Conservation (phyloP, 1,140 invertebrate species). For the Ips typographus region DNA sequence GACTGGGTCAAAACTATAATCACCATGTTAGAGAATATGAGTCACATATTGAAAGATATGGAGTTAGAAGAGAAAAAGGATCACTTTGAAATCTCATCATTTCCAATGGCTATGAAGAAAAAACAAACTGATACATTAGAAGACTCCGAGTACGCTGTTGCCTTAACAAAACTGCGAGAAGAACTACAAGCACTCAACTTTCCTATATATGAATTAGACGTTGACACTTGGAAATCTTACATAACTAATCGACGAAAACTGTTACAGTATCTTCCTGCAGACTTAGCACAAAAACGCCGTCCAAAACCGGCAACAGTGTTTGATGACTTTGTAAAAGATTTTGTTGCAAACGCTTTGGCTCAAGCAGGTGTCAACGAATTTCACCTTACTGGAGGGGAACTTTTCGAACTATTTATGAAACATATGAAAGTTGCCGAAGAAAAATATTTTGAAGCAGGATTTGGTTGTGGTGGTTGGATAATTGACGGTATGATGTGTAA, state of each 20-base stretch:
- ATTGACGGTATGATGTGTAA: conserved; percentile 59
- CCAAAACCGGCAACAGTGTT: conserved; percentile 37
- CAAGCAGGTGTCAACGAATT: conserved; percentile 50
- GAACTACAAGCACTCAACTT: conserved; percentile 29
- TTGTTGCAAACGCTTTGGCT: conserved; percentile 50
- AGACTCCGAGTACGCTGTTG: conserved; percentile 32
- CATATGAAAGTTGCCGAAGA: conserved; percentile 51
- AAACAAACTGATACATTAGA: conserved; percentile 21
- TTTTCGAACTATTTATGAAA: conserved; percentile 49
- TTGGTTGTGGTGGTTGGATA: conserved; percentile 56
- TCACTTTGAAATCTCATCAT: conserved; percentile 40
- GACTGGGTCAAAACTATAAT: conserved; percentile 32
- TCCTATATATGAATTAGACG: conserved; percentile 27
- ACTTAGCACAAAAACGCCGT: conserved; percentile 32
- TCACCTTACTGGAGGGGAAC: conserved; percentile 38
- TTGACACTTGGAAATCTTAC: conserved; percentile 24
- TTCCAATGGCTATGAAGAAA: conserved; percentile 38
- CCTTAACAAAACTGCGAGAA: conserved; percentile 28
- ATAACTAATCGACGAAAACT: conserved; percentile 32
- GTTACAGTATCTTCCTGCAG: conserved; percentile 36
- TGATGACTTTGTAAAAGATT: conserved; percentile 44
- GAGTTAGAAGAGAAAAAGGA: conserved; percentile 29
- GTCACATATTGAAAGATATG: conserved; percentile 12
- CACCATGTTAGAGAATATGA: conserved; percentile 22
- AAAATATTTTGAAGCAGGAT: conserved; percentile 40